Percentiles rank a stretch among this genome's conserved stretches.
Evolutionary conservation across 2,113 vertebrate species (phyloP).

Genomic region (Heloderma charlesbogerti): DNA sequence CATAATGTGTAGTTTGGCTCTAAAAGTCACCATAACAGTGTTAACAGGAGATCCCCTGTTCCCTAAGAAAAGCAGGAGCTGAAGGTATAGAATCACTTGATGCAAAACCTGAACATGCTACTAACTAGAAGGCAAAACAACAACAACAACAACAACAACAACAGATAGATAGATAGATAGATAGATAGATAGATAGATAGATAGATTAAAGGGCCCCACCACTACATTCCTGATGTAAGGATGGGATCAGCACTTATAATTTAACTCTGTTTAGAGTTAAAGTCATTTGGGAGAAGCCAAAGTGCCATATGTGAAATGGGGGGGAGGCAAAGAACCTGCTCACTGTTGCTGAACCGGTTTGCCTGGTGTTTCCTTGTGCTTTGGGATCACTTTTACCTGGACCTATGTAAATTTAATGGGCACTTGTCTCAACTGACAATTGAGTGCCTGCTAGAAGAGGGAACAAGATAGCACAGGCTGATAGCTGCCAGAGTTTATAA

Average conservation of each 20-base stretch:
- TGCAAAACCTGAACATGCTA: neutral
- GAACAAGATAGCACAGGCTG: conserved; percentile 39
- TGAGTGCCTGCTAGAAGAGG: conserved; percentile 51
- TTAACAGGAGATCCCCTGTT: neutral
- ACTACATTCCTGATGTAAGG: neutral
- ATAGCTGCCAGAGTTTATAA: conserved; percentile 37
- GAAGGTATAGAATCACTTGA: neutral
- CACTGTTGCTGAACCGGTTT: conserved; percentile 28
- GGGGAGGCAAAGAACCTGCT: neutral
- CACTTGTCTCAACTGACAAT: conserved; percentile 60
- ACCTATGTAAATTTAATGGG: conserved; percentile 70
- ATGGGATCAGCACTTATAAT: neutral
- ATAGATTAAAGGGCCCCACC: neutral
- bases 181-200: too few species aligned
- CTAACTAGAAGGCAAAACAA: neutral
- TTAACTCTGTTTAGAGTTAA: neutral
- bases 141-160: too few species aligned
- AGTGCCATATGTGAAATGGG: neutral
- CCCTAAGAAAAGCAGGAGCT: neutral
- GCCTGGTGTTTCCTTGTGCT: conserved; percentile 29
- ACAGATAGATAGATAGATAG: too few species aligned
- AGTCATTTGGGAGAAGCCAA: neutral
- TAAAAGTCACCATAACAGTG: neutral
- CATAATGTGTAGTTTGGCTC: too few species aligned
- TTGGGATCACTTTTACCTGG: conserved; percentile 44